Evolutionary conservation across 2,888 invertebrate species (phyloP).

Genomic region (Endomychus coccineus): DNA sequence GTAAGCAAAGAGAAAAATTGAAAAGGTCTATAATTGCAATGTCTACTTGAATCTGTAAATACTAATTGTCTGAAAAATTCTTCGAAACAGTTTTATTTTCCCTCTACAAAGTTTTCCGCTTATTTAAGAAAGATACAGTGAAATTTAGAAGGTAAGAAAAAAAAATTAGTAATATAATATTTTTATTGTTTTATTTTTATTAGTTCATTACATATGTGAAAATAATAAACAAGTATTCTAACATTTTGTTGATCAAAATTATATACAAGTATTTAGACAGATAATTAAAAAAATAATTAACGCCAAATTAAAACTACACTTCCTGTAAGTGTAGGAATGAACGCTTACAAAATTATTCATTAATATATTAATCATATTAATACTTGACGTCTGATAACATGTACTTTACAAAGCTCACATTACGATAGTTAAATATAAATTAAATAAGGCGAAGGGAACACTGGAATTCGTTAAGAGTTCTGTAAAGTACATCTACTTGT

Average conservation of each 20-base stretch:
- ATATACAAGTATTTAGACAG: constrained; percentile 38
- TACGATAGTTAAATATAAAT: constrained; percentile 14
- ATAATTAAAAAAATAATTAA: constrained; percentile 34
- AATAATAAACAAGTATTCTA: constrained; percentile 43
- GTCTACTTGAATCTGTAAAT: constrained; percentile 8
- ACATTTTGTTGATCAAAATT: constrained; percentile 38
- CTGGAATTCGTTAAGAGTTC: too few species aligned
- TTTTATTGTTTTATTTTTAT: constrained; percentile 31
- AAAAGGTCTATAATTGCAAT: constrained; percentile 52
- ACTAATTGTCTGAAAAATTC: too few species aligned
- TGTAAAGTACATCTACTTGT: constrained; percentile 22
- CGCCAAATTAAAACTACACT: constrained; percentile 38
- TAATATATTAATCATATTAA: constrained; percentile 39
- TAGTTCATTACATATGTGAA: constrained; percentile 39
- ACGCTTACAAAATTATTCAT: constrained; percentile 32
- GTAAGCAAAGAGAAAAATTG: constrained; percentile 54
- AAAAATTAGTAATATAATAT: constrained; percentile 17
- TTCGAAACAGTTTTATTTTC: too few species aligned
- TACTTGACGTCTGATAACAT: constrained; percentile 36
- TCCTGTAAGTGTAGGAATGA: constrained; percentile 29
- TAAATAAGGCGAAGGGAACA: constrained; percentile 12
- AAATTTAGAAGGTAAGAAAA: not conserved
- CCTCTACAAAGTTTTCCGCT: too few species aligned
- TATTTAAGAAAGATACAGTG: not conserved
- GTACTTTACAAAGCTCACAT: constrained; percentile 21